These are phyloP conservation scores for Periphyllus acericola DNA, from an alignment of 2,888 invertebrate species.

Conservation along the genomic window DNA sequence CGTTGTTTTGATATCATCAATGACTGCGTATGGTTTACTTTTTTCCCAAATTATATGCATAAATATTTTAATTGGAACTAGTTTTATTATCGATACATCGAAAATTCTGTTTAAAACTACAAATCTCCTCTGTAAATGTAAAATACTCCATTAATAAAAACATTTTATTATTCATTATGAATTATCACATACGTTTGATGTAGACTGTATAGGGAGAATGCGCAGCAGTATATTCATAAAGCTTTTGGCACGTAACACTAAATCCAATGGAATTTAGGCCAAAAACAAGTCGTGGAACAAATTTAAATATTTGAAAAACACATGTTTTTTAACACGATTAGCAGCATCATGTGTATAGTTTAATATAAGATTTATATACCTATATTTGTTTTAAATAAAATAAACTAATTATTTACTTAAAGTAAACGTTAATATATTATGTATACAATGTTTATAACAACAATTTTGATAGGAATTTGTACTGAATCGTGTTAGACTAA, in stretches of 20 bases:
- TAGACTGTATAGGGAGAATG: neutral
- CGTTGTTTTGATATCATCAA: too few relatives aligned
- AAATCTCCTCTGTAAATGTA: neutral
- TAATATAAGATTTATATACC: neutral
- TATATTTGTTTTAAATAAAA: constrained; percentile 12
- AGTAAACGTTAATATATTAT: neutral
- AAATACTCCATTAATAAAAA: neutral
- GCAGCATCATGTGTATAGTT: neutral
- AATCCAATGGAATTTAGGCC: constrained; percentile 57
- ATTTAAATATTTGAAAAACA: constrained; percentile 52
- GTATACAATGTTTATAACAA: neutral
- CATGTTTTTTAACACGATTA: constrained; percentile 33
- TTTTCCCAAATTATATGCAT: too few relatives aligned
- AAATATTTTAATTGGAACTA: too few relatives aligned
- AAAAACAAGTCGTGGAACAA: constrained; percentile 52
- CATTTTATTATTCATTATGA: neutral
- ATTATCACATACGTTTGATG: neutral
- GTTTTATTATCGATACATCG: too few relatives aligned
- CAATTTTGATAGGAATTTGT: neutral
- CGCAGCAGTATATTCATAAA: neutral
- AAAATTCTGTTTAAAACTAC: neutral
- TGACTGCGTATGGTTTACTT: too few relatives aligned
- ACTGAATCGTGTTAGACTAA: neutral
- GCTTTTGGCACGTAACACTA: constrained; percentile 42
- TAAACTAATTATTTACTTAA: neutral